A percentile compares a stretch with the other conserved stretches of the same genome.
These are phyloP conservation scores for Sinella curviseta DNA, from an alignment of 1,140 invertebrate species.

Conservation along the genomic window DNA sequence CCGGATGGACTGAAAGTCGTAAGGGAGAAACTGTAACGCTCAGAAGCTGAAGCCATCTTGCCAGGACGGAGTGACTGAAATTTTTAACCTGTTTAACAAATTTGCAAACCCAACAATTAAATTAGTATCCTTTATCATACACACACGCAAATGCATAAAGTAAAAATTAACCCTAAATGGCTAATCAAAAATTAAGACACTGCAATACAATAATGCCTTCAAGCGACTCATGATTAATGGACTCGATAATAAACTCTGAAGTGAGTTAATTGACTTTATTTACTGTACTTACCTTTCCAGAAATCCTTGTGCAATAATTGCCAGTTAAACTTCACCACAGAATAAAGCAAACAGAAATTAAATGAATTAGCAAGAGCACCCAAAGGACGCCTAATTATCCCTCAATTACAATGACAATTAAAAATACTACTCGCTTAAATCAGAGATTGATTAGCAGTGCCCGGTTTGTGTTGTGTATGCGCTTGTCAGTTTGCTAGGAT, in stretches of 20 bases:
- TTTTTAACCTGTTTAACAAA: not conserved
- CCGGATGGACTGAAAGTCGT: slow-evolving; percentile 99
- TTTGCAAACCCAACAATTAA: not conserved
- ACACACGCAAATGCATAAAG: not conserved
- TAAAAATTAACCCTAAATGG: not conserved
- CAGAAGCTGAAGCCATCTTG: slow-evolving; percentile 64
- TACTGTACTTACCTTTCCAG: too few relatives aligned
- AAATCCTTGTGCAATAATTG: too few relatives aligned
- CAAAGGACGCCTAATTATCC: too few relatives aligned
- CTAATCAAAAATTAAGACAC: not conserved
- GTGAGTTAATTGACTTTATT: too few relatives aligned
- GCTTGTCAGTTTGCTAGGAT: not conserved
- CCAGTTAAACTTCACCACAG: too few relatives aligned
- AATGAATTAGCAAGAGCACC: too few relatives aligned
- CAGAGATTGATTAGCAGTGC: not conserved
- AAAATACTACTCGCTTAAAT: too few relatives aligned
- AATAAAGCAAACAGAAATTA: too few relatives aligned
- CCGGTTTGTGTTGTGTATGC: not conserved
- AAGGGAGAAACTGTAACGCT: slow-evolving; percentile 96
- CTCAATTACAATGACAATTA: too few relatives aligned
- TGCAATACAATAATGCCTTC: not conserved
- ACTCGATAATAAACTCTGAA: too few relatives aligned
- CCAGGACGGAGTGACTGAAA: not conserved
- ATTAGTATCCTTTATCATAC: not conserved
- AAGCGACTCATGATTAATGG: too few relatives aligned